phyloP scores from a whole-genome alignment of 2,888 invertebrate genomes.

The Cephus pulcher region DNA sequence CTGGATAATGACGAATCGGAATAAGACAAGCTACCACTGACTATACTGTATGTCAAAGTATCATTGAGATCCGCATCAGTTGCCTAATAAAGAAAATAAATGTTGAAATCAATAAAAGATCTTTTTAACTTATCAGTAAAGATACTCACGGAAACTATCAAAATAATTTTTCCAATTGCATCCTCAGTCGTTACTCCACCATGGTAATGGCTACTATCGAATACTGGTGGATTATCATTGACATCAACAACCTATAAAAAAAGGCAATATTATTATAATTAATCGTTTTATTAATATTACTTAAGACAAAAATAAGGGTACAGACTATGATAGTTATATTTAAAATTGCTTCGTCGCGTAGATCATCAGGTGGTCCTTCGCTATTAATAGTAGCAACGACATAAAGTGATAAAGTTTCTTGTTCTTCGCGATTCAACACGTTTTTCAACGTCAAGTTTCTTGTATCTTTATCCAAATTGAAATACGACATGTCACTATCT shows the following conservation, averaged over 20 bases:
- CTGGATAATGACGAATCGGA: slow-evolving; percentile 64
- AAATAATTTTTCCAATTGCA: slow-evolving; percentile 65
- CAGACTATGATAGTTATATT: slow-evolving; percentile 67
- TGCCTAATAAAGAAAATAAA: slow-evolving; percentile 66
- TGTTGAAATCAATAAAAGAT: background rate
- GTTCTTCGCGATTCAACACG: slow-evolving; percentile 67
- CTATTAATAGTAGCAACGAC: slow-evolving; percentile 69
- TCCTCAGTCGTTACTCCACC: slow-evolving; percentile 70
- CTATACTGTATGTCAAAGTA: slow-evolving; percentile 65
- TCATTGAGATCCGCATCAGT: slow-evolving; percentile 69
- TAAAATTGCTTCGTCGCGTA: slow-evolving; percentile 59
- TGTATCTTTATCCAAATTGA: slow-evolving; percentile 61
- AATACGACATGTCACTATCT: slow-evolving; percentile 59
- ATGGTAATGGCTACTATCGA: slow-evolving; percentile 67
- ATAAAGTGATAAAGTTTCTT: slow-evolving; percentile 62
- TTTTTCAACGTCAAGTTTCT: slow-evolving; percentile 62
- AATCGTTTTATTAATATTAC: background rate
- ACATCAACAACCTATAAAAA: slow-evolving; percentile 71
- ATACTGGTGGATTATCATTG: slow-evolving; percentile 71
- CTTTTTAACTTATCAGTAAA: slow-evolving; percentile 12
- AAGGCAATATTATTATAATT: slow-evolving; percentile 5
- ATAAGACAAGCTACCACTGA: slow-evolving; percentile 42
- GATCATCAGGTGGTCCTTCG: slow-evolving; percentile 46
- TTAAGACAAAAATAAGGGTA: background rate
- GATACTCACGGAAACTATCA: slow-evolving; percentile 66